These are phyloP conservation scores for Laticauda laticaudata DNA, from an alignment of 2,113 vertebrate genomes.

Conservation along the genomic window DNA sequence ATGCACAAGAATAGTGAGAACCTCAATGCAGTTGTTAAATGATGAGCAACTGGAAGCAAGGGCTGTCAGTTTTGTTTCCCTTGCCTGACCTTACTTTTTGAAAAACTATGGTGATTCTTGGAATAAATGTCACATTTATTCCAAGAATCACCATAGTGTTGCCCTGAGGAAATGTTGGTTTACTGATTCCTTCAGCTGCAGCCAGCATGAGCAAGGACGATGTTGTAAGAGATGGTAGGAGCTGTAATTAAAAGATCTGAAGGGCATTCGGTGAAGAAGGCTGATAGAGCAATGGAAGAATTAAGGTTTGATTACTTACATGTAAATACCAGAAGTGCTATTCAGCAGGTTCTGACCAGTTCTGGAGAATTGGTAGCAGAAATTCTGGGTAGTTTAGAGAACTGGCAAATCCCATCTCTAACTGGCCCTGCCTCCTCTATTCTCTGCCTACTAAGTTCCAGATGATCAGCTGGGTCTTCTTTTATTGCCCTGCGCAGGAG, in stretches of 20 bases:
- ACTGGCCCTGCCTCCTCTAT: no score
- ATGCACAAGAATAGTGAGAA: not conserved
- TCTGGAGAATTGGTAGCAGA: no score
- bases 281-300: not conserved
- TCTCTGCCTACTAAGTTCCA: no score
- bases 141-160: no score
- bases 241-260: not conserved
- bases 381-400: no score
- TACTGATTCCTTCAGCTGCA: not conserved
- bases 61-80: not conserved
- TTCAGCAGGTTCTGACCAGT: no score
- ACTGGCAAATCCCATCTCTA: no score
- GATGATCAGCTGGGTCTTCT: no score
- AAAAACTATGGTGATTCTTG: not conserved
- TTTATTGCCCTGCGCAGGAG: no score
- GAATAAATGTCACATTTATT: not conserved
- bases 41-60: not conserved
- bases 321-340: not conserved
- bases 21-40: not conserved
- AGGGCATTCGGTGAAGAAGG: not conserved
- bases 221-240: not conserved
- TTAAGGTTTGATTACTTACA: not conserved
- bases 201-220: not conserved
- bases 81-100: not conserved
- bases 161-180: not conserved